Percentiles rank a stretch among this genome's conserved stretches.
Evolutionary conservation across 1,140 invertebrate genomes (phyloP).

Genomic region (Ceratina australensis): DNA sequence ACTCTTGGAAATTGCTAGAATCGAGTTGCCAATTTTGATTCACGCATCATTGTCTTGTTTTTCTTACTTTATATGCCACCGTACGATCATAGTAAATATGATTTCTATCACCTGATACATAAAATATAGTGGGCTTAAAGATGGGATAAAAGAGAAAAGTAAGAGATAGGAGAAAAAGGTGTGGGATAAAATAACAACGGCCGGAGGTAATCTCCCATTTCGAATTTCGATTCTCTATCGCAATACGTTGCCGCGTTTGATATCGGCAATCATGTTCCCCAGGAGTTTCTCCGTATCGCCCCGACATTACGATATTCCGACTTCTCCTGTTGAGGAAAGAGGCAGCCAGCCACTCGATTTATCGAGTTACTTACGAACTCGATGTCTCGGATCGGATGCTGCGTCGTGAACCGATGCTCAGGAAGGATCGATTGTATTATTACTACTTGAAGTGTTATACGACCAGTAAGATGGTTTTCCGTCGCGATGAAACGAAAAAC

Average conservation of each 20-base stretch:
- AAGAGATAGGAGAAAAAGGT: background rate
- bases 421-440: background rate
- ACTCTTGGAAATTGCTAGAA: too few species aligned
- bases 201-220: constrained; percentile 2
- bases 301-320: constrained; percentile 14
- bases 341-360: constrained; percentile 10
- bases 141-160: too few species aligned
- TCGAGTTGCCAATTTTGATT: too few species aligned
- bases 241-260: background rate
- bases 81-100: too few species aligned
- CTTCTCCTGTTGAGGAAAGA: background rate
- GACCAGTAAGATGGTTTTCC: background rate
- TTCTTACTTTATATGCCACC: too few species aligned
- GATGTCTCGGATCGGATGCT: background rate
- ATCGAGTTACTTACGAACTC: constrained; percentile 10
- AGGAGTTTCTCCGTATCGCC: background rate
- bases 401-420: background rate
- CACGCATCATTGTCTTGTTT: too few species aligned
- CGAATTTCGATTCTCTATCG: constrained; percentile 3
- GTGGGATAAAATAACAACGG: background rate
- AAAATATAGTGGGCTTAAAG: too few species aligned
- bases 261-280: background rate
- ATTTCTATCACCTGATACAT: too few species aligned
- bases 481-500: background rate
- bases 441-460: background rate